These are phyloP conservation scores for Addax nasomaculatus DNA, from an alignment of 2,113 vertebrate genomes.

Conservation along the genomic window DNA sequence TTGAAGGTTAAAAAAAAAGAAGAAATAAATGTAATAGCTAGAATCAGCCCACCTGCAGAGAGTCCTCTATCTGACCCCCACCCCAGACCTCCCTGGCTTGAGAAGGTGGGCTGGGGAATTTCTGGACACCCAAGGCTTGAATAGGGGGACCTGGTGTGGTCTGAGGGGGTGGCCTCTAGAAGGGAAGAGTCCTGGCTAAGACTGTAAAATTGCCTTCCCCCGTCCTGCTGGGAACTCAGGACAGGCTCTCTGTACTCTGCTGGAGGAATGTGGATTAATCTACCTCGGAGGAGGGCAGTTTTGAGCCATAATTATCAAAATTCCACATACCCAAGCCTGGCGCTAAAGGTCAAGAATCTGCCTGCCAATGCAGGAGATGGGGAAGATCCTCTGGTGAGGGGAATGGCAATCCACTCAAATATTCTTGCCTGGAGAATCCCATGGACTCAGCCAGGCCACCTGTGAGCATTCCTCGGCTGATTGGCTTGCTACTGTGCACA, in stretches of 20 bases:
- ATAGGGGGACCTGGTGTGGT: background rate
- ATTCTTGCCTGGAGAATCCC: background rate
- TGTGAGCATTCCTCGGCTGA: background rate
- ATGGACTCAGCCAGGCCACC: background rate
- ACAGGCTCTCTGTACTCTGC: background rate
- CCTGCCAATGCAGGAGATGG: background rate
- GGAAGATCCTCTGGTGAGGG: background rate
- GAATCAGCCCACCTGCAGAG: background rate
- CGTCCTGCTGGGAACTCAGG: background rate
- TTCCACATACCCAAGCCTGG: background rate
- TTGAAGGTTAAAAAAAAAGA: background rate
- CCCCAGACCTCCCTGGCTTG: background rate
- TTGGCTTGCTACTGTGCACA: background rate
- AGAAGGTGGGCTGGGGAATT: background rate
- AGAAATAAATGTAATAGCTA: background rate
- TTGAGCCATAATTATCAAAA: background rate
- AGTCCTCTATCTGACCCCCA: background rate
- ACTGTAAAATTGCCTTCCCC: background rate
- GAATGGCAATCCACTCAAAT: background rate
- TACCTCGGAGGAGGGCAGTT: background rate
- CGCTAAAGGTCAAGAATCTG: background rate
- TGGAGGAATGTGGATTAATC: background rate
- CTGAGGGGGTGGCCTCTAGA: background rate
- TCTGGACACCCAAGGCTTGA: background rate
- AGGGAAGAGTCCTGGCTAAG: background rate